Evolutionary conservation across 2,888 invertebrate species (phyloP), one percentile per base, ranked within the genome.

Genomic region (Nasonia oneida): DNA sequence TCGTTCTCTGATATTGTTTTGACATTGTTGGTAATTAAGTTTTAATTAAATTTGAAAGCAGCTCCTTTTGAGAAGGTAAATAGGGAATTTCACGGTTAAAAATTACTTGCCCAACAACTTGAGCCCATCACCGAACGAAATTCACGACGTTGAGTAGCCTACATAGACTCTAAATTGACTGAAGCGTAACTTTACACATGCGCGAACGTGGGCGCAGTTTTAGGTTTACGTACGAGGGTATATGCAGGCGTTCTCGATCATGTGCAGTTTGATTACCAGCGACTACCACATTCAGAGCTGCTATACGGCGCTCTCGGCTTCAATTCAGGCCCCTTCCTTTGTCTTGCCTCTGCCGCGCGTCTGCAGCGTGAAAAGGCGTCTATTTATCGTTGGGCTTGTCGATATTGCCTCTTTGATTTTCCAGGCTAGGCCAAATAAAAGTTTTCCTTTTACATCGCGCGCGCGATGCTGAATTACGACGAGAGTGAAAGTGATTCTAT

Each of bases 351-450:
- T 57, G 57, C 57, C 57, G 57, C 57, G 57, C n/a, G n/a, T 53
- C 10, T 53, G 53, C 53, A 1, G 53, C 18, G 15, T 47, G 39
- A 79, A 70, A 61, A 33, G 29, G n/a, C 33, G 50, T 50, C 33
- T 79, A 77, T 77, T 77, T 77, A 61, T 77, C 57, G 61, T 23
- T 23, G 77, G n/a, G n/a, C 61, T 37, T 61, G n/a, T 77, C 61
- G 77, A 77, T 77, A 77, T 77, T 77, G 61, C 23, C 61, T 39
- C 23, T 57, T 77, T 77, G 61, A 61, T 77, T 77, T 77, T 77
- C 18, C 37, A n/a, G 57, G 39, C 18, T 5, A 23, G 42, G n/a
- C 23, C 39, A 39, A 61, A 77, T 77, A 61, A 77, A 77, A 77
- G 77, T 77, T 61, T 57, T 57, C 75, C 23, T 33, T 39, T 77